Evolutionary conservation across 1,140 invertebrate species (phyloP), one percentile per base, ranked within the genome.

Genomic region (Heliothis virescens): DNA sequence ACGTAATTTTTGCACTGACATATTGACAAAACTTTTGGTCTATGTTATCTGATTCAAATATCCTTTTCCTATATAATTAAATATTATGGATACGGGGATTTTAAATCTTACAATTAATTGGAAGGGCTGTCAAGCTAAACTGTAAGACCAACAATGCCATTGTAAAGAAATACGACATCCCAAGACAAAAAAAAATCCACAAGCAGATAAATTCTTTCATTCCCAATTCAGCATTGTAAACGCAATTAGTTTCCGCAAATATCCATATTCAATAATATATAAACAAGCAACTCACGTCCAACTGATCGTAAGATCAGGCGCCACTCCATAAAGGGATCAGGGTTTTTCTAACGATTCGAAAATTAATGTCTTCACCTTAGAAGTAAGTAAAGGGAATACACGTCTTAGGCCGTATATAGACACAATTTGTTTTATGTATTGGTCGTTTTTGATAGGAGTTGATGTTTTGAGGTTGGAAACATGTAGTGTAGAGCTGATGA

Each of bases 311-410:
- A 50, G 65, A 69, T 69, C 65, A 69, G 65, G 87, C 87, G 87
- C 86, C 87, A 77, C 71, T 16, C 79, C 86, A 63, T 84, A 85
- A 80, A 73, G 63, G 74, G 83, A 80, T 34, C 59, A 62, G 63
- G 67, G 84, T 90, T 91, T 90, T 89, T 90, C 86, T 88, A 87
- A 85, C 81, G 77, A 85, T 87, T 87, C 83, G 81, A 84, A 89
- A 90, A 87, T 90, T 88, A 87, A 89, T 87, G 85, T 83, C 82
- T 82, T 85, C 82, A 81, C 77, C 72, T 65, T 77, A 81, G 65
- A 80, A 76, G 76, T 69, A 26, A 26, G 76, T 69, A 41, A 26
- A 50, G n/a, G 48, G 65, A 69, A 69, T 52, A 69, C 65, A 34
- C 41, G 12, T 55, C 50, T 69, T 69, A 50, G 16, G 47, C 16